phyloP scores from a whole-genome alignment of 2,113 vertebrate species.

The Podarcis raffonei region DNA sequence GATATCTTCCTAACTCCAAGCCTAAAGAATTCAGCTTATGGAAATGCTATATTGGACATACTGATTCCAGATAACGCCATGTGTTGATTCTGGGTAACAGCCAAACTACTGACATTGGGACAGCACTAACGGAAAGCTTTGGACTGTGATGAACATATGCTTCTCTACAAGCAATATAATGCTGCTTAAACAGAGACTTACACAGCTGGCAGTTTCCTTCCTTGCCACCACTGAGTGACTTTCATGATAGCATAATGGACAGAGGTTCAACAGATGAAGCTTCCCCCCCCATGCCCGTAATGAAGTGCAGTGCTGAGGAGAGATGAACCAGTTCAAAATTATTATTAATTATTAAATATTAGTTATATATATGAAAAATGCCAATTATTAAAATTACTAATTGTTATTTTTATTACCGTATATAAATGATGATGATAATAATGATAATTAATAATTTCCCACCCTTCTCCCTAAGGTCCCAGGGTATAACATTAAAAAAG shows the following conservation, averaged over 20 bases:
- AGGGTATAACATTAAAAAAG: too few relatives aligned
- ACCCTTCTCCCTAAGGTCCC: too few relatives aligned
- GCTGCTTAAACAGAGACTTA: constrained; percentile 25
- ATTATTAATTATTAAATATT: too few relatives aligned
- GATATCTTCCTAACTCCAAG: constrained; percentile 43
- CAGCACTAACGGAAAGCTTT: constrained; percentile 48
- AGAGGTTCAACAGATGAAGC: neutral
- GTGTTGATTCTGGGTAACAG: constrained; percentile 55
- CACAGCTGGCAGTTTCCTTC: neutral
- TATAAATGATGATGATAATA: too few relatives aligned
- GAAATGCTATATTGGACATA: constrained; percentile 39
- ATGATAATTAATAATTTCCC: too few relatives aligned
- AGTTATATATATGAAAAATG: too few relatives aligned
- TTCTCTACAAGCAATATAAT: constrained; percentile 54
- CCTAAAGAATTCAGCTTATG: constrained; percentile 34
- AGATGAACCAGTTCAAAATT: too few relatives aligned
- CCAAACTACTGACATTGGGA: constrained; percentile 50
- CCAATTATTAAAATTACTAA: too few relatives aligned
- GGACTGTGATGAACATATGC: constrained; percentile 47
- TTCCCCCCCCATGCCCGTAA: neutral
- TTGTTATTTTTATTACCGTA: too few relatives aligned
- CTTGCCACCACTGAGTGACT: neutral
- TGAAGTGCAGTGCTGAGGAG: neutral
- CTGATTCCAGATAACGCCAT: constrained; percentile 46
- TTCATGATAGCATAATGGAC: neutral